Evolutionary conservation across 2,797 vertebrate genomes (phyloP), one percentile per base, ranked within the genome.

Genomic region (Emys orbicularis): DNA sequence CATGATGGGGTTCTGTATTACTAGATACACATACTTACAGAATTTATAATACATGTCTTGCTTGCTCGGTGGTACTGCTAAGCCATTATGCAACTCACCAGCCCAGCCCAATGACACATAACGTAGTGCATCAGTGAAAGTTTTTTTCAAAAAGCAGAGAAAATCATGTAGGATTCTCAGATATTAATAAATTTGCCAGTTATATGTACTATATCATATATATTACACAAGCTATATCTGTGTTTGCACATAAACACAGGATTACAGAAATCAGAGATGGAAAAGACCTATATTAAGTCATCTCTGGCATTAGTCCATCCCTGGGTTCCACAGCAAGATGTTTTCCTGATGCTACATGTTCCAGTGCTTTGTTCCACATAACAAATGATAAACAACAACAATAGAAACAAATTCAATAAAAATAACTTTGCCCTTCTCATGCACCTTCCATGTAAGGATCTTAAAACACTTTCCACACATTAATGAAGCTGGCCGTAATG

Each of bases 261-360:
- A 92, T 87, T 80, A 91, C 27, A 90, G 76, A 94, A 90, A 96
- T 92, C n/a, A 89, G 34, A 52, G 59, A 53, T 80, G 79, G 87
- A 81, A 59, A 95, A 90, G 96, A 95, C 92, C 96, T 93, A 94
- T 95, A 95, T 95, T 87, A 88, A 97, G 87, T 95, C 95, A 96
- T 94, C 15, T 79, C 89, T 90, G 76, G 89, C 87, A 88, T 54
- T 18, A 49, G 52, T 34, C 79, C 1, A 4, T 95, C 91, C 94
- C 90, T 81, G 88, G 84, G 85, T 92, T 84, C 84, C 93, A 90
- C 74, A 5, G 50, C 79, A 88, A 94, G 92, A 94, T 88, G 92
- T 87, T 93, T 57, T 79, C 93, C 81, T 81, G 53, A n/a, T 34
- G 37, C 93, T 86, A 15, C 65, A 16, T 6, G 37, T 54, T 81